Conservation (phyloP, 2,888 invertebrate species). For the Drosophila putrida region DNA sequence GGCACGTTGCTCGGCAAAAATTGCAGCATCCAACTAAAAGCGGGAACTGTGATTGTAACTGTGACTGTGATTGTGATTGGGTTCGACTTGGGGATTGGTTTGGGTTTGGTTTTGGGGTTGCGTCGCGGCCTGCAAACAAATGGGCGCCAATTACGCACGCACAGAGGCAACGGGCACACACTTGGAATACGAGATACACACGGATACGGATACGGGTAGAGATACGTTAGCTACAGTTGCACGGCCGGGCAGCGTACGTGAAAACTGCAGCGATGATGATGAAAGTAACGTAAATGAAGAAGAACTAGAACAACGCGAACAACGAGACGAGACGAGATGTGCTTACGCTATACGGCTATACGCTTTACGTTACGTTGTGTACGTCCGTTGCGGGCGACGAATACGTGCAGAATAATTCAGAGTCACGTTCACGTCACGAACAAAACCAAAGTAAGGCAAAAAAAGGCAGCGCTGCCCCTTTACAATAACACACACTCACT, state of each 20-base stretch:
- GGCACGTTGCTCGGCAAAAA: conserved; percentile 68
- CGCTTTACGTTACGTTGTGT: conserved; percentile 37
- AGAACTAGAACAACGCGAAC: conserved; percentile 38
- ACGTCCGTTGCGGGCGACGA: conserved; percentile 85
- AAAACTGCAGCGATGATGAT: conserved; percentile 64
- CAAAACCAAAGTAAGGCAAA: conserved; percentile 85
- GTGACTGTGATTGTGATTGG: conserved; percentile 7
- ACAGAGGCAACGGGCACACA: conserved; percentile 45
- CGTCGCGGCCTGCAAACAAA: conserved; percentile 63
- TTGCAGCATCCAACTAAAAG: conserved; percentile 52
- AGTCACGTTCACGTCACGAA: conserved; percentile 85
- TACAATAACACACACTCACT: conserved; percentile 37
- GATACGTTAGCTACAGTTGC: conserved; percentile 54
- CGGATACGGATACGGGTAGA: conserved; percentile 45
- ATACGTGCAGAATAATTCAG: conserved; percentile 86
- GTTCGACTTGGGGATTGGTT: conserved; percentile 25
- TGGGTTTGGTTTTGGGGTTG: conserved; percentile 35
- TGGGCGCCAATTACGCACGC: conserved; percentile 79
- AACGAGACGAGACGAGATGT: conserved; percentile 19
- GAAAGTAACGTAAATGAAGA: conserved; percentile 59
- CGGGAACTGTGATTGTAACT: conserved; percentile 13
- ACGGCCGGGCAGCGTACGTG: conserved; percentile 73
- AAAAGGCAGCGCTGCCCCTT: conserved; percentile 68
- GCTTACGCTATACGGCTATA: conserved; percentile 52
- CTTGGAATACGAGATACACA: conserved; percentile 20